Base-by-base conservation (phyloP, 2,888 invertebrate species). In the Drosophila falleni region DNA sequence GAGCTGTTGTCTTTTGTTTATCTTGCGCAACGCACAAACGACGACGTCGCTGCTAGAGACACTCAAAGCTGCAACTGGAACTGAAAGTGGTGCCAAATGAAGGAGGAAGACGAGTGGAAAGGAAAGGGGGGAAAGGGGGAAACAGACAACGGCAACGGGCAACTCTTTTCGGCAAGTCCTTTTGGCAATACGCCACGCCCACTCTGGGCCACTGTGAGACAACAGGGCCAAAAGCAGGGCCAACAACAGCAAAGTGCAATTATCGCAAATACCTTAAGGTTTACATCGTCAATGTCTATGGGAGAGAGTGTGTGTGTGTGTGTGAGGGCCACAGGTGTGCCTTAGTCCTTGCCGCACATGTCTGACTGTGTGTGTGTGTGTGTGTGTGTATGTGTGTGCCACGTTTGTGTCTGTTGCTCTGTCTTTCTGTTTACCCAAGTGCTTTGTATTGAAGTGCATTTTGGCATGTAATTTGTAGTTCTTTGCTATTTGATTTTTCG, bases 181-280 rank as follows among this genome's bases (percentile, higher is more conserved):
- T 19, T 46, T 58, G 39, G 29, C 33, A 29, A 13, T 58, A n/a
- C n/a, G 63, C 63, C 79, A 74, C 64, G 61, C 74, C 59, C 63
- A 42, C 72, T 19, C 49, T 19, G 15, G n/a, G 47, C 42, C 42
- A 42, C 42, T 11, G 42, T 11, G n/a, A 44, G 44, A 44, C 44
- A 44, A 44, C 44, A 44, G 49, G 19, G 51, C 41, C 59, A 23
- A 35, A 26, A 11, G 63, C 41, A 10, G 46, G 10, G 29, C 42
- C 71, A 80, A 76, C 85, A 89, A 87, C 85, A 89, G 89, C 89
- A 81, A 89, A 88, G 89, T 90, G 89, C 89, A 89, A 89, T 89
- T 90, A 89, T 89, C 88, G 90, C 90, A 89, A 89, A 89, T 90
- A 89, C 89, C 90, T 89, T 86, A 84, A 90, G 90, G 90, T 86